Conservation (phyloP, 2,888 invertebrate species). For the Cataglyphis rosenhaueri region DNA sequence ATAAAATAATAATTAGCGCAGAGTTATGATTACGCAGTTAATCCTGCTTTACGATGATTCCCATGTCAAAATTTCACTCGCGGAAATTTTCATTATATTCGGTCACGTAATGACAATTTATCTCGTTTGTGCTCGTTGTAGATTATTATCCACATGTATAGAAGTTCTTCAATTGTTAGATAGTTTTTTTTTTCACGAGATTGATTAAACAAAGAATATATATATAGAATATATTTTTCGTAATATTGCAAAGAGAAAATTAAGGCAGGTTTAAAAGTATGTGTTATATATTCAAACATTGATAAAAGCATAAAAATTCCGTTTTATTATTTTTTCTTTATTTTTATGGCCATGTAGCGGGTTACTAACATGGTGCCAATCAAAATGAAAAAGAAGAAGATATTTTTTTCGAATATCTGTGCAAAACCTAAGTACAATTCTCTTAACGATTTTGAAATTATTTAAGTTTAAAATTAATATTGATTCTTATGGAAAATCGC, state of each 20-base stretch:
- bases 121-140: slow-evolving; percentile 12
- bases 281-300: no score
- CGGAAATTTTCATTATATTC: slow-evolving; percentile 15
- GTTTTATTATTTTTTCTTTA: no score
- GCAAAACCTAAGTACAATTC: no score
- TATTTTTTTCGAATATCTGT: no score
- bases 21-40: slow-evolving; percentile 8
- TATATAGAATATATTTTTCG: neutral
- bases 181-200: neutral
- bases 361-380: no score
- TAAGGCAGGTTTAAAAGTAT: neutral
- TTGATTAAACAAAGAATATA: neutral
- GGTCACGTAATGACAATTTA: slow-evolving; percentile 25
- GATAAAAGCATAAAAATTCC: no score
- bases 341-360: no score
- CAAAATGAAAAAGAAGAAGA: no score
- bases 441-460: no score
- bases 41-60: neutral
- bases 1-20: slow-evolving; percentile 38
- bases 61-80: slow-evolving; percentile 31
- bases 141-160: slow-evolving; percentile 4
- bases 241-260: neutral
- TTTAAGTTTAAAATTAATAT: no score
- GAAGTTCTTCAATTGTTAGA: neutral
- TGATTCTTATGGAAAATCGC: no score